phyloP scores from a whole-genome alignment of 2,888 invertebrate species.

The Andrena praecox region DNA sequence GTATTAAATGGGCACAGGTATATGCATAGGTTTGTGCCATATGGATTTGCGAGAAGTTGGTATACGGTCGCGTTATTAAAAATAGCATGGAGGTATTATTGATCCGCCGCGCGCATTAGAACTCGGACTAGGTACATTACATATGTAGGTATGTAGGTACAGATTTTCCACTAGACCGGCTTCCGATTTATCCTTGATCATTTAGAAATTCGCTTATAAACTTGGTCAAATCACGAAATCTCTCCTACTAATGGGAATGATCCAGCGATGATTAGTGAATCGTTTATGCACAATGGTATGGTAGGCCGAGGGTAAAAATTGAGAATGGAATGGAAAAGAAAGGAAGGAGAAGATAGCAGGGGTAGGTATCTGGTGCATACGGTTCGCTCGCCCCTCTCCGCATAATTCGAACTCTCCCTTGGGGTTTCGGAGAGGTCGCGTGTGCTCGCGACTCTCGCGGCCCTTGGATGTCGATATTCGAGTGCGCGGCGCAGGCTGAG shows the following conservation, averaged over 20 bases:
- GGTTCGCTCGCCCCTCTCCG: slow-evolving; percentile 32
- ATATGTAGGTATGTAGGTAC: slow-evolving; percentile 5
- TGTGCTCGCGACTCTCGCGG: slow-evolving; percentile 62
- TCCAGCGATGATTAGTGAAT: neutral
- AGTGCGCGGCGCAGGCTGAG: slow-evolving; percentile 83
- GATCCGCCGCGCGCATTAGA: slow-evolving; percentile 70
- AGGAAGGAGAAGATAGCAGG: neutral
- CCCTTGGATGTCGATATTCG: slow-evolving; percentile 82
- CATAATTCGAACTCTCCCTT: slow-evolving; percentile 35
- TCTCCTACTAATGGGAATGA: neutral
- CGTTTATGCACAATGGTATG: neutral
- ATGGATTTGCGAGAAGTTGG: neutral
- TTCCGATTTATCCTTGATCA: neutral
- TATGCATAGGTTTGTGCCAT: neutral
- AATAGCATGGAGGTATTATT: slow-evolving; percentile 76
- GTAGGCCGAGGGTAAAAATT: neutral
- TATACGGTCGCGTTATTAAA: slow-evolving; percentile 70
- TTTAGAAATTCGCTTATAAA: neutral
- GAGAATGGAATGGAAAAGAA: slow-evolving; percentile 5
- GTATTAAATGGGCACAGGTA: neutral
- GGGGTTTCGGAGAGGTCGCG: slow-evolving; percentile 57
- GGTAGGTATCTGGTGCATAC: slow-evolving; percentile 26
- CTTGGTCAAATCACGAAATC: neutral
- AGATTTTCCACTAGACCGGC: slow-evolving; percentile 72
- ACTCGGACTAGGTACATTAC: slow-evolving; percentile 61